Evolutionary conservation across 2,888 invertebrate species (phyloP).

Genomic region (Pycnomerus fuliginosus): DNA sequence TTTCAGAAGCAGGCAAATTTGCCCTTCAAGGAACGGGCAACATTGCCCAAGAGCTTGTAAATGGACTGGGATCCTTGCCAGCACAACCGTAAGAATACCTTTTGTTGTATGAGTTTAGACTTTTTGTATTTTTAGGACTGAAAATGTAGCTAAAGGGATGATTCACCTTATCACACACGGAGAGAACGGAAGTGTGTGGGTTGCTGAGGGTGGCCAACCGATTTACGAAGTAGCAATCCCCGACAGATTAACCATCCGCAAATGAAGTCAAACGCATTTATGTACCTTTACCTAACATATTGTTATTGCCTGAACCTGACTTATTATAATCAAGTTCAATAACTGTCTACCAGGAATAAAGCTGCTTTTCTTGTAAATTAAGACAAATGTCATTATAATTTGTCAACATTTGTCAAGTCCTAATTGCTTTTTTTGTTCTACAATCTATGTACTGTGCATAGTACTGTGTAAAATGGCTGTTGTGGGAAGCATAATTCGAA

Average conservation of each 20-base stretch:
- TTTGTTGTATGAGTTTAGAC: too few species aligned
- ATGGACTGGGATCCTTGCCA: slow-evolving; percentile 43
- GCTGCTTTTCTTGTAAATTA: too few species aligned
- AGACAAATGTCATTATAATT: too few species aligned
- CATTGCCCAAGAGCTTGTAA: slow-evolving; percentile 36
- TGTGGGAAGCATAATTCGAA: too few species aligned
- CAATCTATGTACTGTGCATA: too few species aligned
- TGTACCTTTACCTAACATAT: too few species aligned
- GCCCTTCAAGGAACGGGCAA: slow-evolving; percentile 35
- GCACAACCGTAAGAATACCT: slow-evolving; percentile 49
- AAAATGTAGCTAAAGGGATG: slow-evolving; percentile 47
- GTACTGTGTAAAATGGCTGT: too few species aligned
- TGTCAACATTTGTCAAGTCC: too few species aligned
- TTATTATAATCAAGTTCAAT: too few species aligned
- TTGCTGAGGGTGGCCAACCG: slow-evolving; percentile 50
- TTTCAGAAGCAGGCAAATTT: slow-evolving; percentile 40
- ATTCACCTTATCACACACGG: slow-evolving; percentile 48
- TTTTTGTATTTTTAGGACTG: slow-evolving; percentile 31
- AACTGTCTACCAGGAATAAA: too few species aligned
- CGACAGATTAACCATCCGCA: slow-evolving; percentile 35
- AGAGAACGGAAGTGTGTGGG: slow-evolving; percentile 57
- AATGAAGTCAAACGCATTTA: slow-evolving; percentile 25
- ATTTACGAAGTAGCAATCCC: slow-evolving; percentile 42
- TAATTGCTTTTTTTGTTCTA: too few species aligned
- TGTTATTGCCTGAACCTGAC: too few species aligned